These are phyloP conservation scores for Tiphia femorata DNA, from an alignment of 2,888 invertebrate genomes.

Conservation along the genomic window DNA sequence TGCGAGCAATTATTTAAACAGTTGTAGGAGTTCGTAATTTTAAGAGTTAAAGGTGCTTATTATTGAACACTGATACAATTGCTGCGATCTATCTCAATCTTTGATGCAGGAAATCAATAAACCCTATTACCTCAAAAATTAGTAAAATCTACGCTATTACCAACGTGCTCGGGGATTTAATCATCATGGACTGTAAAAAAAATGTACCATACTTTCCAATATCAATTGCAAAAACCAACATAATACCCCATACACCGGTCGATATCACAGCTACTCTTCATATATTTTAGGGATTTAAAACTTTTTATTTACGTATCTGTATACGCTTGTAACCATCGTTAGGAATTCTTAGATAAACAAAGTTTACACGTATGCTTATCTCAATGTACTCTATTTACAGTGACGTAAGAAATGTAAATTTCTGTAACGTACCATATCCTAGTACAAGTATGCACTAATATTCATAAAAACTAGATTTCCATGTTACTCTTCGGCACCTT, in stretches of 20 bases:
- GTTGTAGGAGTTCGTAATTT: too few relatives aligned
- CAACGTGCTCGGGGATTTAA: slow-evolving; percentile 1
- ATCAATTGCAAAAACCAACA: slow-evolving; percentile 31
- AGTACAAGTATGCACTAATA: background rate
- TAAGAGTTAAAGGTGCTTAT: too few relatives aligned
- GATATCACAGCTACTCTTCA: slow-evolving; percentile 67
- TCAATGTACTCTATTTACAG: slow-evolving; percentile 56
- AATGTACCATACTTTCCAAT: slow-evolving; percentile 20
- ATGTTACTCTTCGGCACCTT: slow-evolving; percentile 28
- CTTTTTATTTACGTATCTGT: slow-evolving; percentile 26
- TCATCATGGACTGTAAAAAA: slow-evolving; percentile 12
- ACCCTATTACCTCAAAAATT: slow-evolving; percentile 40
- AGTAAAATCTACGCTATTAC: slow-evolving; percentile 23
- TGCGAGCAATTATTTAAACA: too few relatives aligned
- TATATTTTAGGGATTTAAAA: slow-evolving; percentile 42
- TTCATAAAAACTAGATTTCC: slow-evolving; percentile 33
- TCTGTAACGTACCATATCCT: slow-evolving; percentile 62
- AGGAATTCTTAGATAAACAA: too few relatives aligned
- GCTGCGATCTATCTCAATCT: too few relatives aligned
- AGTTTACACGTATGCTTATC: too few relatives aligned
- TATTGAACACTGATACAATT: too few relatives aligned
- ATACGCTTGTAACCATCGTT: too few relatives aligned
- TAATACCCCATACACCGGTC: slow-evolving; percentile 60
- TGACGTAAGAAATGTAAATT: slow-evolving; percentile 62
- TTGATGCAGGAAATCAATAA: background rate